These are phyloP conservation scores for Tethya wilhelma DNA, from an alignment of 37 sponge, comb jelly and placozoan genomes.

Conservation along the genomic window DNA sequence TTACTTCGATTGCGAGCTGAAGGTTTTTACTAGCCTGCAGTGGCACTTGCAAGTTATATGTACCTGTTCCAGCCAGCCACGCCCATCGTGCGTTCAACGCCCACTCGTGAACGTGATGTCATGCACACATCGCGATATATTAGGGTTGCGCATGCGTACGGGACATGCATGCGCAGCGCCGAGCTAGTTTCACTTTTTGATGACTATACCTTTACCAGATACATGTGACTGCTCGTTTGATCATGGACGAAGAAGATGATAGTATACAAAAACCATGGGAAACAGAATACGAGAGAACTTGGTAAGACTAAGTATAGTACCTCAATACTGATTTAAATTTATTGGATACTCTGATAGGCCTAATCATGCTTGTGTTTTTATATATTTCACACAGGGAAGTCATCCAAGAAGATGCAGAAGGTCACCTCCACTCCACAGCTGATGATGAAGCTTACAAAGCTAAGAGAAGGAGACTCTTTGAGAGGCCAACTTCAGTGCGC, in stretches of 20 bases:
- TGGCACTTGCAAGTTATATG: too few species aligned
- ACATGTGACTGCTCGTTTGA: not conserved
- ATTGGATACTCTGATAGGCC: too few species aligned
- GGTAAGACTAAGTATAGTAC: conserved; percentile 58
- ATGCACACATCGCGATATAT: too few species aligned
- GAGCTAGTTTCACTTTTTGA: too few species aligned
- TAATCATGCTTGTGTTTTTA: not conserved
- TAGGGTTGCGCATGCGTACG: not conserved
- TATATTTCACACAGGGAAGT: conserved; percentile 58
- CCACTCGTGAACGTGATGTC: not conserved
- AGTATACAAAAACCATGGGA: conserved; percentile 79
- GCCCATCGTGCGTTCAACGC: not conserved
- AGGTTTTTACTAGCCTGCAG: too few species aligned
- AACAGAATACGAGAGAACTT: conserved; percentile 78
- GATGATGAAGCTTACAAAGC: conserved; percentile 59
- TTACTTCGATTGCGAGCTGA: too few species aligned
- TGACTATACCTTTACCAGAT: not conserved
- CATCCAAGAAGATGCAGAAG: conserved; percentile 63
- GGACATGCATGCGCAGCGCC: not conserved
- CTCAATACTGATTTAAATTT: too few species aligned
- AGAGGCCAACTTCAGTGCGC: conserved; percentile 27
- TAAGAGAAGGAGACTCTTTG: conserved; percentile 68
- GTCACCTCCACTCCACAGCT: conserved; percentile 30
- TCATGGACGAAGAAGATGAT: conserved; percentile 64
- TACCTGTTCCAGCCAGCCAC: too few species aligned